Evolutionary conservation across 2,888 invertebrate genomes (phyloP).

Genomic region (Vannuccia rotundouncinata): DNA sequence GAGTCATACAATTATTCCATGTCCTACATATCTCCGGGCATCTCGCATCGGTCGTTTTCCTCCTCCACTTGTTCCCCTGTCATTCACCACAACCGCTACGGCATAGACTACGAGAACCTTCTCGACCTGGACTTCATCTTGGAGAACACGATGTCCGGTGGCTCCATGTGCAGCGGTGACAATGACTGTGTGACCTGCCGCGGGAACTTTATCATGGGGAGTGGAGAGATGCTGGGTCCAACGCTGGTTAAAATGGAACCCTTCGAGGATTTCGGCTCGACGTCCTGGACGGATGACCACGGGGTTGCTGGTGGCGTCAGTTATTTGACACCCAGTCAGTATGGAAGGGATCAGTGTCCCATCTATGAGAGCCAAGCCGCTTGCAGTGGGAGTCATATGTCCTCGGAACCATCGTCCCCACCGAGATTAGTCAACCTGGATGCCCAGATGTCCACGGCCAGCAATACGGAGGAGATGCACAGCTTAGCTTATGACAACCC

Average conservation of each 20-base stretch:
- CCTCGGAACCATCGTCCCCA: not conserved
- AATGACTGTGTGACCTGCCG: not conserved
- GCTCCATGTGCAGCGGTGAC: not conserved
- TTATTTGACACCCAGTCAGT: not conserved
- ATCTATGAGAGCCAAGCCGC: not conserved
- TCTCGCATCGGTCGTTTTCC: not conserved
- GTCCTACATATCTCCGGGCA: not conserved
- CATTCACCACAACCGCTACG: not conserved
- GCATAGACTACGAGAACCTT: not conserved
- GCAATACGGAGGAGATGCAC: not conserved
- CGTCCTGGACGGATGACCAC: not conserved
- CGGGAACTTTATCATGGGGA: not conserved
- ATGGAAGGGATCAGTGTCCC: not conserved
- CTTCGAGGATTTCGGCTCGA: not conserved
- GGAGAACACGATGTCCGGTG: not conserved
- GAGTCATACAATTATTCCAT: not conserved
- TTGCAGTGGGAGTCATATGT: not conserved
- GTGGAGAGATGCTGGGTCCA: not conserved
- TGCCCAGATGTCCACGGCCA: not conserved
- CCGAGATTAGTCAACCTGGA: not conserved
- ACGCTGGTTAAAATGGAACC: not conserved
- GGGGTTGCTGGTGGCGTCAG: not conserved
- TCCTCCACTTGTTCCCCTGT: not conserved
- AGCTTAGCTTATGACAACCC: not conserved
- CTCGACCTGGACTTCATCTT: constrained; percentile 30